phyloP scores from a whole-genome alignment of 2,797 vertebrate genomes.

The Nyctibius grandis region DNA sequence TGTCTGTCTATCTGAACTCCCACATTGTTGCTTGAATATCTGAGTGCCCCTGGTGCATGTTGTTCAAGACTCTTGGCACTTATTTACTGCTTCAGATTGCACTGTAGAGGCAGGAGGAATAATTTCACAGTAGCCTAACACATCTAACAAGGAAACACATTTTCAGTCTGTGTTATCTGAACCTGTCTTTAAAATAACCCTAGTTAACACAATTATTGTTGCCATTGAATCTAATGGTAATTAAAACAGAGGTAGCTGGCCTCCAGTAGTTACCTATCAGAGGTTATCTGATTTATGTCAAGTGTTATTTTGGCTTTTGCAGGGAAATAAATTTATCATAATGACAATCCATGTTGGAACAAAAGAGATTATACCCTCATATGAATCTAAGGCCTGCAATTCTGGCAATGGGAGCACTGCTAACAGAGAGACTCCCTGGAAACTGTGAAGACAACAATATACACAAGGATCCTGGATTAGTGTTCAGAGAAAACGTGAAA shows the following conservation, averaged over 20 bases:
- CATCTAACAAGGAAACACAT: not conserved
- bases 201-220: not conserved
- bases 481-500: constrained; percentile 7
- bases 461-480: not conserved
- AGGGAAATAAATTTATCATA: not conserved
- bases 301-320: not conserved
- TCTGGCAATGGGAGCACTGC: not conserved
- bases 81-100: constrained; percentile 39
- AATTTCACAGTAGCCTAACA: not conserved
- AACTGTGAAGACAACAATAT: not conserved
- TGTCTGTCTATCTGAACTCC: constrained; percentile 42
- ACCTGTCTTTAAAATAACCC: not conserved
- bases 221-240: not conserved
- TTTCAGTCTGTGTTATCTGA: not conserved
- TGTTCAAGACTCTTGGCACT: constrained; percentile 6
- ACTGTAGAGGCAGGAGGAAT: not conserved
- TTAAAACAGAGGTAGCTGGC: not conserved
- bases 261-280: not conserved
- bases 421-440: not conserved
- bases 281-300: not conserved
- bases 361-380: not conserved
- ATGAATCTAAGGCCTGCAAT: not conserved
- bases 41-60: not conserved
- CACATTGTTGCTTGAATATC: not conserved
- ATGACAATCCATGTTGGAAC: not conserved